Base-by-base conservation (phyloP, 2,888 invertebrate genomes). In the Cryptocephalus primarius region DNA sequence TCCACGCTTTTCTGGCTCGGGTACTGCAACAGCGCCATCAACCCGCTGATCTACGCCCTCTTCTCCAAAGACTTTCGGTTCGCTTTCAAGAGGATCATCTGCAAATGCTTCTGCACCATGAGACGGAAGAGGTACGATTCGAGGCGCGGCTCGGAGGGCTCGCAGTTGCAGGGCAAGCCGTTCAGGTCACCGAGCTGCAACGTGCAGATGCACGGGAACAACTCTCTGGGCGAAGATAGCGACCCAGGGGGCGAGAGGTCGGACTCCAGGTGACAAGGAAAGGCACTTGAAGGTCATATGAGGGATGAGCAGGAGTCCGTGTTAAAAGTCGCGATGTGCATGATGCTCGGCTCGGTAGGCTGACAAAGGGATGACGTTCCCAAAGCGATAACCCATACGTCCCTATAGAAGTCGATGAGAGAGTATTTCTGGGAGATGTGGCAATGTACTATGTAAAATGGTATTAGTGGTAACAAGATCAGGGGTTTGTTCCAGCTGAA, bases 1-100 rank as follows among this genome's bases (percentile, higher is more conserved):
- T 89, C 91, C 9, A 80, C 95, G 32, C 80, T 94, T 13, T 95
- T 96, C 73, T 97, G 96, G 95, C 76, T 97, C 52, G 97, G 96
- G 1, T 96, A 96, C 73, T 92, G 93, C 73, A 96, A 96, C 71
- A 92, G 92, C 1, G 95, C 94, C 4, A 86, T 95, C 56, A 96
- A 95, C 68, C 95, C 95, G 0, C 82, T 91, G 66, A 92, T 95
- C 54, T 95, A 95, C 70, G 94, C 93, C 6, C 76, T 93, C 48
- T 94, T 94, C 73, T 92, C 92, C 43, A 89, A 90, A 69, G 94
- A 95, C 72, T 95, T 94, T 72, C 82, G 94, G 39, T 51, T 88
- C 65, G 94, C 94, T 22, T 95, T 95, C 73, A 91, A 91, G 70
- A 82, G 86, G 57, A 90, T 95, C 57, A 85, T 94, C 56, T 91